These are phyloP conservation scores for Caenorhabditis auriculariae DNA, from an alignment of 2,888 invertebrate genomes.

Conservation along the genomic window DNA sequence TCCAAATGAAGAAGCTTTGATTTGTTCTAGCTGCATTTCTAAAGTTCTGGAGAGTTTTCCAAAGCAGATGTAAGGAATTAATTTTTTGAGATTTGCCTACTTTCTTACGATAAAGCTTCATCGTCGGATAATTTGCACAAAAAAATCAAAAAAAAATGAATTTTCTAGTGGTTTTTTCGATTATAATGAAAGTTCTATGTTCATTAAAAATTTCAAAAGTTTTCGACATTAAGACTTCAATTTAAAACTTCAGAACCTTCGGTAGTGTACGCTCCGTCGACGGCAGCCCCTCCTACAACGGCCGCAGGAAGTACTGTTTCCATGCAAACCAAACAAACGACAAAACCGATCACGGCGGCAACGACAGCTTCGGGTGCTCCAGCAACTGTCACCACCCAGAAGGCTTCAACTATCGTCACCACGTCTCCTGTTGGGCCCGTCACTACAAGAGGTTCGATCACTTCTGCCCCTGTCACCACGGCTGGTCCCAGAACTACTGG, in stretches of 20 bases:
- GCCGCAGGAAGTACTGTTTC: not conserved
- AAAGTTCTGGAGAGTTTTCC: no score
- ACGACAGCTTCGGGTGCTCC: slow-evolving; percentile 1
- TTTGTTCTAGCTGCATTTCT: no score
- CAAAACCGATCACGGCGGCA: not conserved
- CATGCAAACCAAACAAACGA: not conserved
- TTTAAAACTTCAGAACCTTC: slow-evolving; percentile 27
- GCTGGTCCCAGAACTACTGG: not conserved
- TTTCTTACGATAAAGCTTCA: no score
- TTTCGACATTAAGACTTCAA: no score
- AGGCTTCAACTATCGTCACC: not conserved
- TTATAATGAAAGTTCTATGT: no score
- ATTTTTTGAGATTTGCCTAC: no score
- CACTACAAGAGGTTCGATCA: not conserved
- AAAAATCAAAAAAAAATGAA: no score
- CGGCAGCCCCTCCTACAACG: slow-evolving; percentile 4
- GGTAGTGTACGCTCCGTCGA: slow-evolving; percentile 21
- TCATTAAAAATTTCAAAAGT: no score
- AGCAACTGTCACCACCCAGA: slow-evolving; percentile 1
- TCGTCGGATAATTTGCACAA: no score
- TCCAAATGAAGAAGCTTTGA: no score
- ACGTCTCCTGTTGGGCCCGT: not conserved
- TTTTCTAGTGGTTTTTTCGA: no score
- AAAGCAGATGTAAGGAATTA: no score
- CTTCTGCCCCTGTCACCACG: not conserved